phyloP scores from a whole-genome alignment of 2,113 vertebrate species.

The Lutjanus erythropterus region DNA sequence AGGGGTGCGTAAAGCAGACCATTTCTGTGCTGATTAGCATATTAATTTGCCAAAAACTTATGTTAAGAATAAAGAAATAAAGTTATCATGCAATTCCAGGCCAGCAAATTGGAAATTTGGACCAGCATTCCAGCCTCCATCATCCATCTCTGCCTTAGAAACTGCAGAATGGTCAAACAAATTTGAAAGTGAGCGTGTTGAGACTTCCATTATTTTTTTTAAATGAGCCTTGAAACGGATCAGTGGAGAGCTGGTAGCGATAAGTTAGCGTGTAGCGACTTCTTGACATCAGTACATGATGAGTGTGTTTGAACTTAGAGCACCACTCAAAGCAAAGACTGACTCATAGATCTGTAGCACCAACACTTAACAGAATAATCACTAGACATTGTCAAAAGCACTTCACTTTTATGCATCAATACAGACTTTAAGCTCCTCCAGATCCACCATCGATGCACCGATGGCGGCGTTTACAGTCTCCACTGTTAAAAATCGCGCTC shows the following conservation, averaged over 20 bases:
- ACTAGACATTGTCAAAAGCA: conserved; percentile 27
- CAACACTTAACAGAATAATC: conserved; percentile 6
- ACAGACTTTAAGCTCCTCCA: background rate
- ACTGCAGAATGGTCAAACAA: no score
- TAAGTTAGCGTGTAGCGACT: background rate
- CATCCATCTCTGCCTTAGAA: no score
- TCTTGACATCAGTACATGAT: conserved; percentile 35
- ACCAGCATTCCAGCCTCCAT: no score
- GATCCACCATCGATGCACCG: conserved; percentile 8
- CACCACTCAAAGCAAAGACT: conserved; percentile 32
- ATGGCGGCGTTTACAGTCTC: background rate
- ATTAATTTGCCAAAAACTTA: no score
- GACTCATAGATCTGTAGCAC: conserved; percentile 13
- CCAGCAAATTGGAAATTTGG: no score
- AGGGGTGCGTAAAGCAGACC: no score
- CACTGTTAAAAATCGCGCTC: background rate
- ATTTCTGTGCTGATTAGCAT: no score
- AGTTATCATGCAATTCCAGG: no score
- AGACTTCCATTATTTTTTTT: no score
- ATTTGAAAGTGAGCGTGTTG: no score
- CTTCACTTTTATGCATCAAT: background rate
- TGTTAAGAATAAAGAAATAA: no score
- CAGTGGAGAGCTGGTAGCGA: conserved; percentile 3
- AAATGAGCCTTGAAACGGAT: conserved; percentile 15
- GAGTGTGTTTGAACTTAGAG: conserved; percentile 26